Evolutionary conservation across 1,140 invertebrate species (phyloP).

Genomic region (Camponotus vicinus): DNA sequence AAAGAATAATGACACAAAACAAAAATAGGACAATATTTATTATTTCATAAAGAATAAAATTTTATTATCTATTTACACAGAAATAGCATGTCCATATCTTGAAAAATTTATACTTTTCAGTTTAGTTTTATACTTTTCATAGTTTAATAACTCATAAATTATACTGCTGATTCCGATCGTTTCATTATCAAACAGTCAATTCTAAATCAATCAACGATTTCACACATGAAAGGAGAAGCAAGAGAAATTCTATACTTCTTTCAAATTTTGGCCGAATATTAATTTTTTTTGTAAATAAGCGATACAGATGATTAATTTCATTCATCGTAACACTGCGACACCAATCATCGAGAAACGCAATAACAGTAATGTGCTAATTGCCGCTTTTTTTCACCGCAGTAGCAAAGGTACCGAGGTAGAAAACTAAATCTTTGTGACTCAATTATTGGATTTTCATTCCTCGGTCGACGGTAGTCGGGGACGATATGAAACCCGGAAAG

Average conservation of each 20-base stretch:
- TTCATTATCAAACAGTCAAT: neutral
- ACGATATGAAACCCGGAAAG: constrained; percentile 73
- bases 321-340: neutral
- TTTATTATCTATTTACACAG: neutral
- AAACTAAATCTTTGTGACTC: constrained; percentile 76
- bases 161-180: neutral
- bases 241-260: neutral
- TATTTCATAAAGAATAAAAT: neutral
- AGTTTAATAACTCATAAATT: neutral
- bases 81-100: neutral
- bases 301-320: constrained; percentile 10
- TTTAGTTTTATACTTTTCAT: neutral
- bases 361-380: constrained; percentile 62
- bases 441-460: constrained; percentile 72
- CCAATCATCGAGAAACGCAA: constrained; percentile 21
- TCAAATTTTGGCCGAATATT: neutral
- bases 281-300: neutral
- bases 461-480: constrained; percentile 37
- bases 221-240: neutral
- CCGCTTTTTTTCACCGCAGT: constrained; percentile 32
- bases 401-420: constrained; percentile 50
- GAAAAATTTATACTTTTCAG: neutral
- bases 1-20: neutral
- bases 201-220: neutral
- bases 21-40: neutral